These are phyloP conservation scores for Hiodon tergisus DNA, from an alignment of 2,113 vertebrate species.

Conservation along the genomic window DNA sequence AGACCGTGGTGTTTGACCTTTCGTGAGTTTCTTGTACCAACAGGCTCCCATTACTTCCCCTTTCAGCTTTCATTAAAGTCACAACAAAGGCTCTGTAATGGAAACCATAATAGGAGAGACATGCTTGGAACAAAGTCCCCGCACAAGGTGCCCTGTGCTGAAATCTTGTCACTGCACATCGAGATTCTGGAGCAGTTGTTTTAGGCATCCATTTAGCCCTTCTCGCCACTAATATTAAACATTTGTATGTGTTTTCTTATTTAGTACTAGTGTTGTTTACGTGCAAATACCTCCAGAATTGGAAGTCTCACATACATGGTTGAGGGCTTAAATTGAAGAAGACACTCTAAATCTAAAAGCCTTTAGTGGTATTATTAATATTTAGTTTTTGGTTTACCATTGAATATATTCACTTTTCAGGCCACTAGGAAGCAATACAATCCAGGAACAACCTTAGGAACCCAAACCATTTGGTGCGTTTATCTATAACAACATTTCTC, in stretches of 20 bases:
- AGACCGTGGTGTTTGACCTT: constrained; percentile 67
- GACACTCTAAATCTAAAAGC: too few species aligned
- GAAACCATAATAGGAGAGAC: constrained; percentile 53
- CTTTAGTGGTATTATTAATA: too few species aligned
- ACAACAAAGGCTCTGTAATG: constrained; percentile 59
- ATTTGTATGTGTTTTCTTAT: neutral
- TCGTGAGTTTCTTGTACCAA: constrained; percentile 62
- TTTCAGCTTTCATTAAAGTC: constrained; percentile 59
- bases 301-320: too few species aligned
- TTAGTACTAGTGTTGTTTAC: neutral
- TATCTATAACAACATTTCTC: too few species aligned
- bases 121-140: constrained; percentile 39
- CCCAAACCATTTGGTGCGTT: too few species aligned
- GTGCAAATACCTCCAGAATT: neutral
- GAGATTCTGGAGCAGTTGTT: constrained; percentile 3
- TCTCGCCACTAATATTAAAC: neutral
- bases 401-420: too few species aligned
- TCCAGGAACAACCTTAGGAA: too few species aligned
- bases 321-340: too few species aligned
- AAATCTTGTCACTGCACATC: constrained; percentile 13
- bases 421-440: too few species aligned
- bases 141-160: neutral
- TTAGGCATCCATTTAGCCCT: neutral
- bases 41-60: constrained; percentile 61
- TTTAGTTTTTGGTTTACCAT: too few species aligned